A percentile compares a stretch with the other conserved stretches of the same genome.
Conservation (phyloP, 2,113 vertebrate species). For the Lepus timidus region DNA sequence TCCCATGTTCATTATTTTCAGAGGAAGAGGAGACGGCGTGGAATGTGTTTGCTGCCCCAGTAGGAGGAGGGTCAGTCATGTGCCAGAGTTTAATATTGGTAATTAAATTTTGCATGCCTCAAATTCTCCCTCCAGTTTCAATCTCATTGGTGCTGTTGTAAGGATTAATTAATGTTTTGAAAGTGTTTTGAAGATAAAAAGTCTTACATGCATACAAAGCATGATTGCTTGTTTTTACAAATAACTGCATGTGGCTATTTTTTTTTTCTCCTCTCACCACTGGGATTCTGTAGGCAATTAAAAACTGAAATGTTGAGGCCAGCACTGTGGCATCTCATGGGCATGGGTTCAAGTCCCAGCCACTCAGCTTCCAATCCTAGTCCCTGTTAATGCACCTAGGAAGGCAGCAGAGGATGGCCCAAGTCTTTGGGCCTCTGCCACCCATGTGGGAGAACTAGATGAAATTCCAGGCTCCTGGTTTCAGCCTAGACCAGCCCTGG, state of each 20-base stretch:
- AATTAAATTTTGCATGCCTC: conserved; percentile 67
- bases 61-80: not conserved
- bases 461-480: too few species aligned
- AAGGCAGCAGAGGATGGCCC: too few species aligned
- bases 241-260: not conserved
- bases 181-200: conserved; percentile 53
- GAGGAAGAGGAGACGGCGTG: not conserved
- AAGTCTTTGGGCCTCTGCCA: too few species aligned
- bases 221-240: conserved; percentile 53
- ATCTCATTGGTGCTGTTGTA: conserved; percentile 56
- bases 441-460: too few species aligned
- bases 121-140: conserved; percentile 56
- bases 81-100: conserved; percentile 63
- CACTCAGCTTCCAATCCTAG: too few species aligned
- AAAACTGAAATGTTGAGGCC: not conserved
- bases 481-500: too few species aligned
- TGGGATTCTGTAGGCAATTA: not conserved
- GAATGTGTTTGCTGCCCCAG: not conserved
- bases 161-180: conserved; percentile 73
- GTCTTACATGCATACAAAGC: not conserved
- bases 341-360: too few species aligned
- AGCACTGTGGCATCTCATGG: too few species aligned
- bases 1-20: not conserved
- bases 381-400: too few species aligned
- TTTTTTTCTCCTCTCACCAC: not conserved